Percentiles rank a stretch among this genome's conserved stretches.
phyloP scores from a whole-genome alignment of 2,888 invertebrate genomes.

The Watsonalla binaria region DNA sequence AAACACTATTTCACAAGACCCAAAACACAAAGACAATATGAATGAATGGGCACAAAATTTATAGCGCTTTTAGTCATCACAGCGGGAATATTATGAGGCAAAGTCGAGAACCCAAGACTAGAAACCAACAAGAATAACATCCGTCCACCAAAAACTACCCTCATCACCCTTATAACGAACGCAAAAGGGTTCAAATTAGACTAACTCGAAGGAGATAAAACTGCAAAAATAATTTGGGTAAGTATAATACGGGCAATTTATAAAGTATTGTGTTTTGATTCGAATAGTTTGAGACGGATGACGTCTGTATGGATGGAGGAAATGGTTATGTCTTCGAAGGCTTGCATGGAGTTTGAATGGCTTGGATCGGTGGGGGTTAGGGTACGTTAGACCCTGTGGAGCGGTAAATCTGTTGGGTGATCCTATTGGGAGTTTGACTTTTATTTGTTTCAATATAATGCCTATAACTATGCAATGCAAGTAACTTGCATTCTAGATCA shows the following conservation, averaged over 20 bases:
- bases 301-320: constrained; percentile 53
- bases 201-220: neutral
- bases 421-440: neutral
- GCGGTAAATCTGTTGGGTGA: constrained; percentile 33
- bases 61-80: constrained; percentile 23
- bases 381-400: constrained; percentile 41
- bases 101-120: constrained; percentile 24
- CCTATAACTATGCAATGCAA: neutral
- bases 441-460: neutral
- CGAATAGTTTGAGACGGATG: constrained; percentile 62
- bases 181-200: constrained; percentile 6
- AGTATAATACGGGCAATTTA: constrained; percentile 64
- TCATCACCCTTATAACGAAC: constrained; percentile 1
- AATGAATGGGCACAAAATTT: constrained; percentile 16
- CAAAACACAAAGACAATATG: constrained; percentile 14
- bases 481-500: constrained; percentile 13
- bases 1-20: neutral
- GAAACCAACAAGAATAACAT: constrained; percentile 8
- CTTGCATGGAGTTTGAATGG: constrained; percentile 56
- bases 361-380: constrained; percentile 48
- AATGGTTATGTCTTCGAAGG: constrained; percentile 66
- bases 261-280: constrained; percentile 78
- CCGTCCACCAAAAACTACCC: neutral
- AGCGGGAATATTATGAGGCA: constrained; percentile 26
- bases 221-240: constrained; percentile 7